Evolutionary conservation across 2,113 vertebrate species (phyloP), one percentile per base, ranked within the genome.

Genomic region (Copsychus sechellarum): DNA sequence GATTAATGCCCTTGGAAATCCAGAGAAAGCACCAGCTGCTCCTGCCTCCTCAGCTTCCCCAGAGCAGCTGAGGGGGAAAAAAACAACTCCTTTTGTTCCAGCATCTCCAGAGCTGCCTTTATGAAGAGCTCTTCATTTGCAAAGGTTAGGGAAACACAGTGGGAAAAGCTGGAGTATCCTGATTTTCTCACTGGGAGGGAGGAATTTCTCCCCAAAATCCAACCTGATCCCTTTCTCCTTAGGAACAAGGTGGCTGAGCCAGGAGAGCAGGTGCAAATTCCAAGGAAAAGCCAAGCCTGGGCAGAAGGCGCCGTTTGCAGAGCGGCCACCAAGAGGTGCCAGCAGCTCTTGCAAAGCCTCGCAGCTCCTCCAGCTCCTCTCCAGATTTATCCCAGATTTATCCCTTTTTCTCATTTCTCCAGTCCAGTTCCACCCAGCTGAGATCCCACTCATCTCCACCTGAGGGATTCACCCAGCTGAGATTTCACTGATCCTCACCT

Each of bases 21-120:
- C 54, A 47, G 64, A 67, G 91, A 90, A 93, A 90, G 90, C 90
- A 85, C 56, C 89, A 89, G 91, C 92, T 95, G 93, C 88, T 90
- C 25, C 90, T 94, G 90, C 88, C 88, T 95, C 23, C 90, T 86
- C 54, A 19, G 79, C 93, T 80, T 90, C 84, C 70, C 22, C 29
- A 3, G 45, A 96, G 90, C 94, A 92, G 95, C 81, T 92, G 90
- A 78, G 62, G 34, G 53, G 65, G 12, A 0, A n/a, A 69, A 29
- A 42, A 29, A 18, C n/a, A 2, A 6, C 40, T 64, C 88, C 93
- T 88, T 94, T 96, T 97, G 93, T 93, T 89, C 78, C 18, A 38
- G 56, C 69, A 84, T 40, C 82, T 73, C 81, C 42, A 65, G 72
- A 90, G 92, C 54, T 26, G 85, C 18, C 70, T 87, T 57, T 34